Percentiles rank a stretch among this genome's conserved stretches.
Conservation (phyloP, 2,888 invertebrate genomes). For the Drosophila peninsularis region DNA sequence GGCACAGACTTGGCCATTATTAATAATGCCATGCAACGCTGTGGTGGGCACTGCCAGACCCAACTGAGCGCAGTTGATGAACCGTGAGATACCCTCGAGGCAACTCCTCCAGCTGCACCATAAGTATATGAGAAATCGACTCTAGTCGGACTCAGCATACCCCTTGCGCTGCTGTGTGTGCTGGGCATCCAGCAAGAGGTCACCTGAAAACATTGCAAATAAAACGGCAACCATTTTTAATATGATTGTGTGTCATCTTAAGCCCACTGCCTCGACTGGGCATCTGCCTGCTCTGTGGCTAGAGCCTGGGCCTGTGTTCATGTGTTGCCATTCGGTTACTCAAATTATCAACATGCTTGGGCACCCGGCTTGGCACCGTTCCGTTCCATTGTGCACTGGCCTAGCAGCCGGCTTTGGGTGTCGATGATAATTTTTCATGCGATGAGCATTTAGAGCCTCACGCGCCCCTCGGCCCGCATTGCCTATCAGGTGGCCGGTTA, state of each 20-base stretch:
- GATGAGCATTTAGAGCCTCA: slow-evolving; percentile 54
- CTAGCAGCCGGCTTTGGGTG: slow-evolving; percentile 63
- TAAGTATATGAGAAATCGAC: not conserved
- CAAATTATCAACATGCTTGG: slow-evolving; percentile 75
- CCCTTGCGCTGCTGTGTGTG: not conserved
- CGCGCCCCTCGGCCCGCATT: slow-evolving; percentile 8
- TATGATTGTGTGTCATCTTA: slow-evolving; percentile 82
- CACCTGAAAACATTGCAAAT: slow-evolving; percentile 78
- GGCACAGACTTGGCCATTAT: slow-evolving; percentile 57
- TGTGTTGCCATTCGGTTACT: slow-evolving; percentile 76
- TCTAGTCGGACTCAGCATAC: not conserved
- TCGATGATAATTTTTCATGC: slow-evolving; percentile 79
- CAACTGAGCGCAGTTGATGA: slow-evolving; percentile 11
- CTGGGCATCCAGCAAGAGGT: slow-evolving; percentile 59
- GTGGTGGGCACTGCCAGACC: slow-evolving; percentile 51
- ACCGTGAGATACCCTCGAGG: slow-evolving; percentile 19
- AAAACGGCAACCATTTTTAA: slow-evolving; percentile 83
- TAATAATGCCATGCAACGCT: slow-evolving; percentile 69
- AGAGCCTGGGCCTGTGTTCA: slow-evolving; percentile 33
- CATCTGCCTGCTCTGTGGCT: slow-evolving; percentile 14
- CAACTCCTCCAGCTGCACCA: too few relatives aligned
- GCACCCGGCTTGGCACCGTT: slow-evolving; percentile 32
- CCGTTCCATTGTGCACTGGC: slow-evolving; percentile 54
- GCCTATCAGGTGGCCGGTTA: slow-evolving; percentile 53
- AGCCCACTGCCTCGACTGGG: slow-evolving; percentile 62